Evolutionary conservation across 2,888 invertebrate genomes (phyloP).

Genomic region (Neuroscelio doddi): DNA sequence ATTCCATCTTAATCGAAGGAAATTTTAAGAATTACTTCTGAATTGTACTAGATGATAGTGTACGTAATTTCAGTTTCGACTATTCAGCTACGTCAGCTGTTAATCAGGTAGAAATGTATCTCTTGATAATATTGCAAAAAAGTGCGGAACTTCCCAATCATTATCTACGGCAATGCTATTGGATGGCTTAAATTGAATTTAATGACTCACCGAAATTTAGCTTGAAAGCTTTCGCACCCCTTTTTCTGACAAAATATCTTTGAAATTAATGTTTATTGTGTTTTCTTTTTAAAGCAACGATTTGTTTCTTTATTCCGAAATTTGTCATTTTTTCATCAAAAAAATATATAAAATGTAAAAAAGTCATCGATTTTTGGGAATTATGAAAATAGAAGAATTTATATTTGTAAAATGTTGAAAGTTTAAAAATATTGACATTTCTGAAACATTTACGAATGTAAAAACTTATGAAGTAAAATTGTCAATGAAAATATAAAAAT

Average conservation of each 20-base stretch:
- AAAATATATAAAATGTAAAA: too few species aligned
- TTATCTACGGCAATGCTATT: constrained; percentile 4
- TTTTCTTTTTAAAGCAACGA: too few species aligned
- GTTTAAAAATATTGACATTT: too few species aligned
- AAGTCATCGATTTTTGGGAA: too few species aligned
- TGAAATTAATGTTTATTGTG: too few species aligned
- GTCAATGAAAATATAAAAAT: too few species aligned
- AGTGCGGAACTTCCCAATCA: background rate
- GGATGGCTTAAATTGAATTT: constrained; percentile 1
- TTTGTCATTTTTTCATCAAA: too few species aligned
- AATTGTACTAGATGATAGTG: constrained; percentile 23
- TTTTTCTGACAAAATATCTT: background rate
- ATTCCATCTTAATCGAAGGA: constrained; percentile 35
- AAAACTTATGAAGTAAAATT: too few species aligned
- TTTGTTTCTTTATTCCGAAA: too few species aligned
- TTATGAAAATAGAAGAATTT: too few species aligned
- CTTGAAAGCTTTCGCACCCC: background rate
- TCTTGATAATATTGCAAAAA: constrained; percentile 15
- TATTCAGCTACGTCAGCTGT: constrained; percentile 16
- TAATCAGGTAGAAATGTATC: constrained; percentile 24
- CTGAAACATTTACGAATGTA: too few species aligned
- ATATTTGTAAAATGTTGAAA: too few species aligned
- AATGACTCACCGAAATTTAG: constrained; percentile 2
- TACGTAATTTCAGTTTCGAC: constrained; percentile 19
- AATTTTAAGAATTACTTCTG: constrained; percentile 15